phyloP scores from a whole-genome alignment of 37 sponge, comb jelly and placozoan genomes.

The Spongilla lacustris region DNA sequence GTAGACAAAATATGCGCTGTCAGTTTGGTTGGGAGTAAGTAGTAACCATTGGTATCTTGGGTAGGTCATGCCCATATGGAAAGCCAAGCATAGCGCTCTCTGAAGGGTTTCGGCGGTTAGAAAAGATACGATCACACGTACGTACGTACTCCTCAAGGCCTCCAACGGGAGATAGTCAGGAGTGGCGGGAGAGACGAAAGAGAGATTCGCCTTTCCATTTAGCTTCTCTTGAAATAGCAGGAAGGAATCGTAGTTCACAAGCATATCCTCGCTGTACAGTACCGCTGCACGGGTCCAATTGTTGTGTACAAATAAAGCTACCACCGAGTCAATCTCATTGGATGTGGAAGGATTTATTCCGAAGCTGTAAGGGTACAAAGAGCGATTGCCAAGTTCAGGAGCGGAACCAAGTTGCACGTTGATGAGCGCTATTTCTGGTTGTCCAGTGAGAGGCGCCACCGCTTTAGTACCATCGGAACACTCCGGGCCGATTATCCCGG shows the following conservation, averaged over 20 bases:
- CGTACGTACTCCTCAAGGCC: not conserved
- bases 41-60: not conserved
- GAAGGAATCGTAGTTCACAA: not conserved
- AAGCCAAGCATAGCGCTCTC: not conserved
- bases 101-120: not conserved
- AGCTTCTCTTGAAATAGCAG: not conserved
- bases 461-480: too few relatives aligned
- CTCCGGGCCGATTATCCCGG: too few relatives aligned
- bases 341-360: not conserved
- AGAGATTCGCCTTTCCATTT: not conserved
- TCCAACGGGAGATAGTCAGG: not conserved
- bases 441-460: too few relatives aligned
- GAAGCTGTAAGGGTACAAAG: not conserved
- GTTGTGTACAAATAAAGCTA: not conserved
- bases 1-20: too few relatives aligned
- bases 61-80: not conserved
- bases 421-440: too few relatives aligned
- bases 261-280: too few relatives aligned
- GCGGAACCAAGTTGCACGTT: too few relatives aligned
- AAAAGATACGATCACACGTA: not conserved
- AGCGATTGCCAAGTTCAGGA: not conserved
- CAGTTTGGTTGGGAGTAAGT: not conserved
- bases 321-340: not conserved
- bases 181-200: not conserved
- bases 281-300: not conserved